These are phyloP conservation scores for Eubasilissa regina DNA, from an alignment of 1,140 invertebrate species.

Conservation along the genomic window DNA sequence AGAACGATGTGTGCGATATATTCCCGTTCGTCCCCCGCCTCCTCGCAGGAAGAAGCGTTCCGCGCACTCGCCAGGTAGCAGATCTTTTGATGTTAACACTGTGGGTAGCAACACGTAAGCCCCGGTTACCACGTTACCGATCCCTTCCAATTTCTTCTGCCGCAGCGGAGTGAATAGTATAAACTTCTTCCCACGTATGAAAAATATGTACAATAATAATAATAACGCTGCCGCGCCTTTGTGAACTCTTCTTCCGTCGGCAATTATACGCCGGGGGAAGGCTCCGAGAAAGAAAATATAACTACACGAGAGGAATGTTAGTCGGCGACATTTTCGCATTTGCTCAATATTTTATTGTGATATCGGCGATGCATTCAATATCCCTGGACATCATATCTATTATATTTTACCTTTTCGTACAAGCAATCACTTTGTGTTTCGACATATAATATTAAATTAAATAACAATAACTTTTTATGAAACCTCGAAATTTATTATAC, in stretches of 20 bases:
- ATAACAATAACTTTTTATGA: too few species aligned
- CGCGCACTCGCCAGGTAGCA: neutral
- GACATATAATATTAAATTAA: too few species aligned
- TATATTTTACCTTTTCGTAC: too few species aligned
- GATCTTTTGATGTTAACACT: slow-evolving; percentile 29
- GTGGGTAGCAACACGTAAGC: neutral
- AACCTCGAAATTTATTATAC: too few species aligned
- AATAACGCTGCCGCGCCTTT: neutral
- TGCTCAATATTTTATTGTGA: neutral
- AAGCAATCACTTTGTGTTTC: too few species aligned
- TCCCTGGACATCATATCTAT: too few species aligned
- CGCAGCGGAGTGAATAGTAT: slow-evolving; percentile 5
- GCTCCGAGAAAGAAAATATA: neutral
- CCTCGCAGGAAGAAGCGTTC: neutral
- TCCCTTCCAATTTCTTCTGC: slow-evolving; percentile 28
- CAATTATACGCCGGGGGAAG: neutral
- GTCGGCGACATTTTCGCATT: neutral
- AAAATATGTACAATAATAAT: slow-evolving; percentile 13
- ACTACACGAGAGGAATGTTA: neutral
- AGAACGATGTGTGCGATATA: neutral
- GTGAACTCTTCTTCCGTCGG: neutral
- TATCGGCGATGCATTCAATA: too few species aligned
- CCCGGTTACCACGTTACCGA: slow-evolving; percentile 29
- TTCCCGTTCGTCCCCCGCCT: neutral
- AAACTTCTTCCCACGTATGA: slow-evolving; percentile 30